phyloP scores from a whole-genome alignment of 2,888 invertebrate genomes.

The Drosophila picticornis region DNA sequence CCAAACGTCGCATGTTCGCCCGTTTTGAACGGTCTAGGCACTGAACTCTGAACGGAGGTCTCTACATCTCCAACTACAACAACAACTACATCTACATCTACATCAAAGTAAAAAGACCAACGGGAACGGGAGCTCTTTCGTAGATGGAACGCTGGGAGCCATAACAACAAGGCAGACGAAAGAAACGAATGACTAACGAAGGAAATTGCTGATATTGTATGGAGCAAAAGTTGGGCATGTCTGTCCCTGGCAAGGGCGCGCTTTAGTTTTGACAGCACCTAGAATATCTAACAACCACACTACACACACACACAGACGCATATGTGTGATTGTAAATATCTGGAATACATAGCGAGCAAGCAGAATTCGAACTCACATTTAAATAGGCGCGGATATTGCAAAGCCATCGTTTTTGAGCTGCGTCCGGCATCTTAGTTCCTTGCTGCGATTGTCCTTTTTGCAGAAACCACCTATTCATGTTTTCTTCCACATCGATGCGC shows the following conservation, averaged over 20 bases:
- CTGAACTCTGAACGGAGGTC: slow-evolving; percentile 57
- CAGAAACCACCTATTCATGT: slow-evolving; percentile 24
- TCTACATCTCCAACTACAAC: slow-evolving; percentile 38
- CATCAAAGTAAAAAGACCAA: slow-evolving; percentile 77
- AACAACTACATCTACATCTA: not conserved
- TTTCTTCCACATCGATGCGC: slow-evolving; percentile 25
- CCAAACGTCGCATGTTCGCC: slow-evolving; percentile 44
- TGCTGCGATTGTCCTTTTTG: slow-evolving; percentile 43
- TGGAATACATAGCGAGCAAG: slow-evolving; percentile 33
- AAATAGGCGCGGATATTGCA: slow-evolving; percentile 53
- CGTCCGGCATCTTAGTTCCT: slow-evolving; percentile 61
- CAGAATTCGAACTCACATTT: slow-evolving; percentile 57
- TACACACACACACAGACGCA: slow-evolving; percentile 25
- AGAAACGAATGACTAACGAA: slow-evolving; percentile 79
- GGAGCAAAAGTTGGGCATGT: slow-evolving; percentile 75
- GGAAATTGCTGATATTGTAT: slow-evolving; percentile 81
- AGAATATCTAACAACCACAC: slow-evolving; percentile 52
- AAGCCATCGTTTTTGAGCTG: slow-evolving; percentile 44
- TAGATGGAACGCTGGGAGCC: slow-evolving; percentile 60
- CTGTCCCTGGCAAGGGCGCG: slow-evolving; percentile 71
- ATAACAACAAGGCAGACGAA: slow-evolving; percentile 69
- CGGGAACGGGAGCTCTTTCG: slow-evolving; percentile 63
- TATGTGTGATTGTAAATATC: slow-evolving; percentile 18
- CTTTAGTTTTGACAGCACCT: slow-evolving; percentile 76
- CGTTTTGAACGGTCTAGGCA: slow-evolving; percentile 54